These are phyloP conservation scores for Machimus rusticus DNA, from an alignment of 2,888 invertebrate genomes.

Conservation along the genomic window DNA sequence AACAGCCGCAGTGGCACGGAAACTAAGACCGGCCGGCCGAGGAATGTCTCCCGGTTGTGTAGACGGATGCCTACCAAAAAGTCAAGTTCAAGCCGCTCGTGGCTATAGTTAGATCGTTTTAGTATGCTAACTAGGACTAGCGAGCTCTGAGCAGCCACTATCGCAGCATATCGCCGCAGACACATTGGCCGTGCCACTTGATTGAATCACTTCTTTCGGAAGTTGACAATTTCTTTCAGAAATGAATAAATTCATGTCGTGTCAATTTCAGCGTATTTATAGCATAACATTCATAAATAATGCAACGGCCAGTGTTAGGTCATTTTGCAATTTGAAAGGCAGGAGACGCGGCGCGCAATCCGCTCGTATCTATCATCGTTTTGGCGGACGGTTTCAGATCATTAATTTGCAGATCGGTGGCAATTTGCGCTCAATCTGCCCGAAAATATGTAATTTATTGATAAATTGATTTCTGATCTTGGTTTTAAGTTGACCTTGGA, in stretches of 20 bases:
- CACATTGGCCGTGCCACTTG: background rate
- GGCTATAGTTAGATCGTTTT: slow-evolving; percentile 20
- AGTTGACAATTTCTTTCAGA: slow-evolving; percentile 16
- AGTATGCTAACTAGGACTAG: slow-evolving; percentile 7
- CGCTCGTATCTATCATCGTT: background rate
- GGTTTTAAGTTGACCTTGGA: background rate
- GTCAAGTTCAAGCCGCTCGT: slow-evolving; percentile 24
- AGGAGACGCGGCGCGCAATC: background rate
- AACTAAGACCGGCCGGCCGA: background rate
- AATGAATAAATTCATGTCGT: slow-evolving; percentile 1
- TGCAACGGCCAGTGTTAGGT: background rate
- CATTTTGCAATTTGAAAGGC: background rate
- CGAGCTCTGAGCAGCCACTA: background rate
- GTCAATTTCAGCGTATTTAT: background rate
- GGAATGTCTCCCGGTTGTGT: background rate
- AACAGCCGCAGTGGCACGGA: background rate
- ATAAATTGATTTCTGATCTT: background rate
- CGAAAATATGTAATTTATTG: background rate
- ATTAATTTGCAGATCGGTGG: background rate
- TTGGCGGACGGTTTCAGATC: background rate
- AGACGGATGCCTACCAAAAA: background rate
- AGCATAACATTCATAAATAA: slow-evolving; percentile 11
- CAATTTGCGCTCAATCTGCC: background rate
- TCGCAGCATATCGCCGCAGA: background rate
- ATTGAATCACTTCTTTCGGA: slow-evolving; percentile 20